Conservation (phyloP, 2,113 vertebrate genomes). For the Lagopus leucura region DNA sequence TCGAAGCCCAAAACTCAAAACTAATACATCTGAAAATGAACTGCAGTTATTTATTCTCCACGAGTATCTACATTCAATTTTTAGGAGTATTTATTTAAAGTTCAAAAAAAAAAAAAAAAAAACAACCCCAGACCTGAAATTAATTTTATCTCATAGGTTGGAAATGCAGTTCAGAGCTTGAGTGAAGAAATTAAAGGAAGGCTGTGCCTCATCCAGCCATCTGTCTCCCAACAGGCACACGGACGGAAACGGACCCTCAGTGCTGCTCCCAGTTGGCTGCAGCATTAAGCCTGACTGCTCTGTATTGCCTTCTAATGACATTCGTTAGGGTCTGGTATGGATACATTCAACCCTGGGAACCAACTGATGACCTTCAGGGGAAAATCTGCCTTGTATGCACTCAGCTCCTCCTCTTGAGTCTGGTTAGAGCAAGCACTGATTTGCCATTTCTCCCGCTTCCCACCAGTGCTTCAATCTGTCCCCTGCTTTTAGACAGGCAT, state of each 20-base stretch:
- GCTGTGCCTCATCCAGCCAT: background rate
- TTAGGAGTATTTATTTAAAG: background rate
- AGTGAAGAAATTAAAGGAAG: background rate
- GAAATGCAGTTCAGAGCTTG: background rate
- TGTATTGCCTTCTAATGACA: accelerated
- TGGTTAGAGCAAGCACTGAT: background rate
- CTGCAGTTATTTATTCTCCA: background rate
- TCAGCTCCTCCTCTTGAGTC: background rate
- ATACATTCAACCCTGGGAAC: background rate
- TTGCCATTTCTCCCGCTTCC: background rate
- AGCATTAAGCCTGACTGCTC: background rate
- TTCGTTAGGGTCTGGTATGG: accelerated
- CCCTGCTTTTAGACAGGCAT: background rate
- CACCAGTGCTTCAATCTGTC: background rate
- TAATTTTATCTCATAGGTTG: background rate
- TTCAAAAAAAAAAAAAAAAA: background rate
- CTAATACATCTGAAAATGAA: background rate
- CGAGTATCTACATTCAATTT: background rate
- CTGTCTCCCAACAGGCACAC: background rate
- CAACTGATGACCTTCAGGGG: background rate
- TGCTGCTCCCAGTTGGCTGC: background rate
- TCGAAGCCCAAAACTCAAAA: background rate
- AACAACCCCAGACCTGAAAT: background rate
- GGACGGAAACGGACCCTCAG: background rate
- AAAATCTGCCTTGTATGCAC: background rate